Evolutionary conservation across 2,113 vertebrate genomes (phyloP), one percentile per base, ranked within the genome.

Genomic region (human (Homo sapiens)): DNA sequence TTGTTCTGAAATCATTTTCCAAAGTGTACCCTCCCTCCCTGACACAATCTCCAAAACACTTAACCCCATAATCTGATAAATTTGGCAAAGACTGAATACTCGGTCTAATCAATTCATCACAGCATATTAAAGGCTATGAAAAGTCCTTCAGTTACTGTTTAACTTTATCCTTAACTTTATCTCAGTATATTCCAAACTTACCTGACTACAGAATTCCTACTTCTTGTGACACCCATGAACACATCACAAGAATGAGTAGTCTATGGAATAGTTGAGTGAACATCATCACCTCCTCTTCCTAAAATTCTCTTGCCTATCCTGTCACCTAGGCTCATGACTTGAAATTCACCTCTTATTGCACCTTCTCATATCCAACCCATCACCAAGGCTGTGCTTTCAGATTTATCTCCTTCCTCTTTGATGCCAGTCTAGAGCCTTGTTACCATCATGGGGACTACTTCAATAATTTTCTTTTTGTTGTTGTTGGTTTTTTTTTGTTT

Each of bases 121-220:
- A 90, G 59, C 68, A 93, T n/a, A 90, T 55, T 93, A 90, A 93
- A 95, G 61, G 16, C 52, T 93, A n/a, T 95, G 11, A 97, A 40
- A 91, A 84, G 50, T 80, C 64, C 80, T 94, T 14, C 43, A 73
- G 38, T 78, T 76, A 89, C 32, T 20, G 22, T 59, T 86, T 93
- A 85, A 93, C 52, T 93, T 48, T 95, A 95, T 40, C 76, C 52
- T 79, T 90, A 90, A 83, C 43, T 55, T 92, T 50, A 86, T 50
- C 70, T 92, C 43, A 35, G 40, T 68, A 25, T 95, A 90, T 57
- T 94, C 40, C 43, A 87, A 96, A 83, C 38, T 66, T 75, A 79
- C 4, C 12, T 50, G 50, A 80, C 61, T 23, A 59, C 0, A 94
- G 89, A 85, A 94, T 30, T 45, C 40, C 89, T 70, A 89, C 5